These are phyloP conservation scores for Brassicogethes aeneus DNA, from an alignment of 2,888 invertebrate species.

Conservation along the genomic window DNA sequence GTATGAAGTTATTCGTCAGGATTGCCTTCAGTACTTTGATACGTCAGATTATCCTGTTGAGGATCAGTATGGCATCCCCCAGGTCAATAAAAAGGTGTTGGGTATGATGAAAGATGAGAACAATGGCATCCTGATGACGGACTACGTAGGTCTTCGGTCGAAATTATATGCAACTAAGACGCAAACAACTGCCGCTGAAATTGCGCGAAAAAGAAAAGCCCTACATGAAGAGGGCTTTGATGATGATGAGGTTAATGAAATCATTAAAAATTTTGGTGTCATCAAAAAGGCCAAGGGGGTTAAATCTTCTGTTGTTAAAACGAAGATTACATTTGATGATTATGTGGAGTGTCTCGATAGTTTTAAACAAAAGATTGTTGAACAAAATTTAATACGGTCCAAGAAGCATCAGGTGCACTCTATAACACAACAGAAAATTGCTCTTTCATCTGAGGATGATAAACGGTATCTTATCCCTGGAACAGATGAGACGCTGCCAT, in stretches of 20 bases:
- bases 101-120: constrained; percentile 31
- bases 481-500: no score
- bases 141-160: constrained; percentile 25
- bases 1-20: constrained; percentile 12
- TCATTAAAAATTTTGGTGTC: no score
- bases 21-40: constrained; percentile 13
- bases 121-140: constrained; percentile 23
- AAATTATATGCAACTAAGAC: constrained; percentile 18
- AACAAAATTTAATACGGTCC: constrained; percentile 11
- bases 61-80: constrained; percentile 23
- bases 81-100: constrained; percentile 24
- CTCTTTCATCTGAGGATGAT: no score
- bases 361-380: constrained; percentile 1
- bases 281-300: no score
- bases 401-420: constrained; percentile 13
- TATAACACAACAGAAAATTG: no score
- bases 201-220: neutral
- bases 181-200: constrained; percentile 14
- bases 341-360: no score
- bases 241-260: constrained; percentile 10
- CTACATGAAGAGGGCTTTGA: constrained; percentile 4
- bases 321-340: constrained; percentile 12
- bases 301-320: constrained; percentile 12
- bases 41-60: constrained; percentile 23
- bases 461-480: no score